phyloP scores from a whole-genome alignment of 2,113 vertebrate genomes.

The Diphyllodes magnificus region DNA sequence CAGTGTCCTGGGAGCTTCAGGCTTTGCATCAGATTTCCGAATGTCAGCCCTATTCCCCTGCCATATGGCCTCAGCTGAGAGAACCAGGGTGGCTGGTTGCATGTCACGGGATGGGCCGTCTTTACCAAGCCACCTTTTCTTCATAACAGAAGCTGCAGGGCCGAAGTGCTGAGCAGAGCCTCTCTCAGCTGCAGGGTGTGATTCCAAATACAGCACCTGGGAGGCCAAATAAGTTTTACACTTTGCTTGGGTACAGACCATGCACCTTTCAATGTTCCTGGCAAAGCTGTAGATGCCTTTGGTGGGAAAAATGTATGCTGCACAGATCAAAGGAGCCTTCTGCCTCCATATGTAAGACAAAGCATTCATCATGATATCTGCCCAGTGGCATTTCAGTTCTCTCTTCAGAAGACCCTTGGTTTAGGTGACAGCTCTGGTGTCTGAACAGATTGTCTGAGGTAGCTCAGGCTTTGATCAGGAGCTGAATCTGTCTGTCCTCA shows the following conservation, averaged over 20 bases:
- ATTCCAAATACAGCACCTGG: background rate
- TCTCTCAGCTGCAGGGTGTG: background rate
- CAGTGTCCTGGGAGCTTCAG: background rate
- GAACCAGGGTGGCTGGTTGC: background rate
- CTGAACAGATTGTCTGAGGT: background rate
- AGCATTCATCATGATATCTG: background rate
- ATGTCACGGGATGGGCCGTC: background rate
- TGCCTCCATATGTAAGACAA: background rate
- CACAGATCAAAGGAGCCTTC: background rate
- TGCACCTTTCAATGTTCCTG: background rate
- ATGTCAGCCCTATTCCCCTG: background rate
- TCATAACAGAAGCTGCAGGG: background rate
- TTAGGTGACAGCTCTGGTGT: background rate
- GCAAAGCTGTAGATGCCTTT: background rate
- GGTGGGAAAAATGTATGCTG: background rate
- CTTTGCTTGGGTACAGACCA: background rate
- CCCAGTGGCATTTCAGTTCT: background rate
- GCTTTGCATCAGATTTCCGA: background rate
- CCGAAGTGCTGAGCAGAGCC: background rate
- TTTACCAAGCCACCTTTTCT: background rate
- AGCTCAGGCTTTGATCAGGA: background rate
- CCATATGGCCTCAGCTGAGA: background rate
- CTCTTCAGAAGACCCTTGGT: background rate
- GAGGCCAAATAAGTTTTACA: background rate
- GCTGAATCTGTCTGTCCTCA: background rate